Conservation (phyloP, 2,797 vertebrate species). For the Chelonia mydas region DNA sequence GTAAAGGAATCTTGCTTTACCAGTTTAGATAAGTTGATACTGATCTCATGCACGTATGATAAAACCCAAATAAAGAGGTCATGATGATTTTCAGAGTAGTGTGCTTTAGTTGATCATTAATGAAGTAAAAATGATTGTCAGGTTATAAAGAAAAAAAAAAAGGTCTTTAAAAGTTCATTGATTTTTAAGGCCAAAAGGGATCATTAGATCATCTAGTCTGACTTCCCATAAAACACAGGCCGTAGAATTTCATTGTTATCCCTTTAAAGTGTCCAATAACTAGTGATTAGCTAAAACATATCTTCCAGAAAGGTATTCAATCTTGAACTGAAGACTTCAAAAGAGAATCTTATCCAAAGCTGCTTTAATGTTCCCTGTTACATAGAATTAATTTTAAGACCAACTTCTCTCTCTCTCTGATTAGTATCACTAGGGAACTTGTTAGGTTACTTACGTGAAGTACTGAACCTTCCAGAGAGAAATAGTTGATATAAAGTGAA, state of each 20-base stretch:
- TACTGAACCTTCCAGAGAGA: not conserved
- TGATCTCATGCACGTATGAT: not conserved
- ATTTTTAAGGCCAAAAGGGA: too few relatives aligned
- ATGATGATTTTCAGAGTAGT: not conserved
- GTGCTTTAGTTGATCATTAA: not conserved
- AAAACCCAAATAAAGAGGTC: not conserved
- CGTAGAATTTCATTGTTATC: too few relatives aligned
- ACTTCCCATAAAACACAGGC: too few relatives aligned
- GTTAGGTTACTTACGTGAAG: conserved; percentile 8
- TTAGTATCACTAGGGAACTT: conserved; percentile 10
- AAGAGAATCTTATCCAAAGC: not conserved
- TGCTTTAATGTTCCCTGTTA: conserved; percentile 7
- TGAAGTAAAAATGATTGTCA: too few relatives aligned
- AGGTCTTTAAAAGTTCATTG: too few relatives aligned
- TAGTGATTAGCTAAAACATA: too few relatives aligned
- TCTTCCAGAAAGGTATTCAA: too few relatives aligned
- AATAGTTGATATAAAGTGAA: not conserved
- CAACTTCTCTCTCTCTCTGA: not conserved
- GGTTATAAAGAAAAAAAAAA: too few relatives aligned
- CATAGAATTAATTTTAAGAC: conserved; percentile 33
- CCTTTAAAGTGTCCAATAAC: too few relatives aligned
- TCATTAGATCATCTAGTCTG: too few relatives aligned
- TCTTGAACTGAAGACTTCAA: not conserved
- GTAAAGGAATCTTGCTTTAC: not conserved
- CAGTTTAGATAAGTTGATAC: not conserved